Conservation (phyloP, 2,113 vertebrate genomes). For the Etheostoma spectabile region DNA sequence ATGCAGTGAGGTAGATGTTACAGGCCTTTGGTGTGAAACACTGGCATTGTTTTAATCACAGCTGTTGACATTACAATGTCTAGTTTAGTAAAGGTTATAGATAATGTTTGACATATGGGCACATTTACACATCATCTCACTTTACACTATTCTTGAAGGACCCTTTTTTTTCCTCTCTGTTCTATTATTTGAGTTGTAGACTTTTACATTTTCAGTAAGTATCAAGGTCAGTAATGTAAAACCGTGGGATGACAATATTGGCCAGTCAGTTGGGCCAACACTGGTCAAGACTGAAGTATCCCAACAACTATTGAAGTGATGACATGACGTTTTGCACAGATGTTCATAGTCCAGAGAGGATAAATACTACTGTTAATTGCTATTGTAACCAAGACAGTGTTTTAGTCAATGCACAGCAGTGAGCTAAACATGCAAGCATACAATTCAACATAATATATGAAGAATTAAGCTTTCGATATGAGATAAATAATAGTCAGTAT, state of each 20-base stretch:
- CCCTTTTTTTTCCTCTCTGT: too few relatives aligned
- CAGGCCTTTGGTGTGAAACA: background rate
- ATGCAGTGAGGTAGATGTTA: constrained; percentile 12
- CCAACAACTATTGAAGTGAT: too few relatives aligned
- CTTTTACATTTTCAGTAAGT: too few relatives aligned
- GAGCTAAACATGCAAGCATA: background rate
- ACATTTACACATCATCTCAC: background rate
- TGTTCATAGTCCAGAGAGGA: too few relatives aligned
- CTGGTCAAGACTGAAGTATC: too few relatives aligned
- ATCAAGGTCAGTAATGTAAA: too few relatives aligned
- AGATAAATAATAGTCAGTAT: background rate
- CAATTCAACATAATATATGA: background rate
- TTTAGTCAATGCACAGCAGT: background rate
- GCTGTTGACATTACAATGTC: background rate
- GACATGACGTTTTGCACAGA: too few relatives aligned
- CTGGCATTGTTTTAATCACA: background rate
- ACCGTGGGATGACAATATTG: too few relatives aligned
- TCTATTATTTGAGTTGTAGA: too few relatives aligned
- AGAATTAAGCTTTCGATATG: background rate
- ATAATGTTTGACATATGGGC: background rate
- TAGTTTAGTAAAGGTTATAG: background rate
- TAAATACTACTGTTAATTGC: too few relatives aligned
- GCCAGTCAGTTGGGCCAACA: too few relatives aligned
- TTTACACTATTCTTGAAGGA: too few relatives aligned
- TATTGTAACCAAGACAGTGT: background rate